phyloP scores from a whole-genome alignment of 2,797 vertebrate genomes.

The Cygnus olor region DNA sequence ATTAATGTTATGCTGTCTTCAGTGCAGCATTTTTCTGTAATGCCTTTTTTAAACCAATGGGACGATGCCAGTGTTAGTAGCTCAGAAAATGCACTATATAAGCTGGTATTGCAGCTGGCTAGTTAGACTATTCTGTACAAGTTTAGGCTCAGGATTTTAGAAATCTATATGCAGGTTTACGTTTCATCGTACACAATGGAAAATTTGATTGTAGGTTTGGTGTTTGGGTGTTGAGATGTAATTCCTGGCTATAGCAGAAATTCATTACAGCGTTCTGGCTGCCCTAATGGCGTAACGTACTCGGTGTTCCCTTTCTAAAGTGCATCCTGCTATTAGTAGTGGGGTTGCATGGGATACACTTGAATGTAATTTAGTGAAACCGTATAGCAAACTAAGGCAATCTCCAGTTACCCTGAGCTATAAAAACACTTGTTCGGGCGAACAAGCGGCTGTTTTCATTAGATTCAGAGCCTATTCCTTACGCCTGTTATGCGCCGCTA shows the following conservation, averaged over 20 bases:
- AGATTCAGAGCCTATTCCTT: neutral
- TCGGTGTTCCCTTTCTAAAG: conserved; percentile 60
- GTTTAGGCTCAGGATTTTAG: neutral
- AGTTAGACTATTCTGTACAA: neutral
- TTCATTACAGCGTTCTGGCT: conserved; percentile 31
- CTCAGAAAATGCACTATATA: neutral
- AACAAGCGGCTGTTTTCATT: neutral
- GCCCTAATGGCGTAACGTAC: conserved; percentile 43
- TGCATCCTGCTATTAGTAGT: conserved; percentile 74
- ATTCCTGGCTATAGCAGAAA: conserved; percentile 23
- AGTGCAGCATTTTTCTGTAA: neutral
- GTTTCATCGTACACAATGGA: neutral
- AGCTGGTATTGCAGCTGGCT: neutral
- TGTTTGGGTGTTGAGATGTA: neutral
- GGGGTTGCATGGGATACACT: conserved; percentile 36
- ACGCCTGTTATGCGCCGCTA: conserved; percentile 68
- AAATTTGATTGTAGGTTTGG: neutral
- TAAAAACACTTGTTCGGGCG: conserved; percentile 17
- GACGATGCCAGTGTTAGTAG: neutral
- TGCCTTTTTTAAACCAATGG: neutral
- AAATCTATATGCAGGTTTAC: neutral
- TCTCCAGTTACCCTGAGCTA: conserved; percentile 25
- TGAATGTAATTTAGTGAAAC: conserved; percentile 57
- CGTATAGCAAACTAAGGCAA: conserved; percentile 3
- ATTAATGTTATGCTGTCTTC: neutral